Base-by-base conservation (phyloP, 2,888 invertebrate genomes). In the Endotricha flammealis region DNA sequence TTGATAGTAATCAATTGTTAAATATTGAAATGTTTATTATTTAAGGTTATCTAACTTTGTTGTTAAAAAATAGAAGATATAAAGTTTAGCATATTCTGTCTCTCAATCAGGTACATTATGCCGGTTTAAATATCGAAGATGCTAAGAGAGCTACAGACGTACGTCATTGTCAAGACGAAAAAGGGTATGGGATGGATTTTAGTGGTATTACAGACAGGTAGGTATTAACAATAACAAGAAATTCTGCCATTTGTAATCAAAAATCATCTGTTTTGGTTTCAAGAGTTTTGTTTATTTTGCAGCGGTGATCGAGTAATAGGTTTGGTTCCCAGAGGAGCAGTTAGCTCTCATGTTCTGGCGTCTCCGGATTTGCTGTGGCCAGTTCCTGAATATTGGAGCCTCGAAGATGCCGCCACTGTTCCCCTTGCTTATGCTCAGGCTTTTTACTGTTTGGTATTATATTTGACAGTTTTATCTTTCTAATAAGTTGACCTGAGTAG, bases 371-470 rank as follows among this genome's bases (percentile, higher is more conserved):
- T 90, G 37, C 44, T 73, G 28, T 95, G 93, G 93, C 82, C 89
- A 5, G 80, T 94, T 8, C 94, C 94, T 0, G 81, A 88, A 1
- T 59, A 80, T 12, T 94, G 93, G 93, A 86, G 83, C 2, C 64
- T 93, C 13, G 89, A 91, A 57, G 92, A 94, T 40, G 94, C 92
- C 4, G 92, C 92, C 7, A 92, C 93, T 0, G 89, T 94, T 0
- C 94, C 95, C 0, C 90, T 93, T 25, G 92, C 93, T 0, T 95
- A 93, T 53, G 77, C 75, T 7, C 87, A 90, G 0, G 88, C 88
- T 0, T 85, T 66, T 32, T 75, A 75, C 40, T 64, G 66, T 25
- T 50, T 74, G 6, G 68, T 68, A 24, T 60, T 59, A 56, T 4
- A 7, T 20, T n/a, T n/a, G n/a, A n/a, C n/a, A n/a, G n/a, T n/a